phyloP scores from a whole-genome alignment of 2,888 invertebrate genomes.

The Lithophane socia region DNA sequence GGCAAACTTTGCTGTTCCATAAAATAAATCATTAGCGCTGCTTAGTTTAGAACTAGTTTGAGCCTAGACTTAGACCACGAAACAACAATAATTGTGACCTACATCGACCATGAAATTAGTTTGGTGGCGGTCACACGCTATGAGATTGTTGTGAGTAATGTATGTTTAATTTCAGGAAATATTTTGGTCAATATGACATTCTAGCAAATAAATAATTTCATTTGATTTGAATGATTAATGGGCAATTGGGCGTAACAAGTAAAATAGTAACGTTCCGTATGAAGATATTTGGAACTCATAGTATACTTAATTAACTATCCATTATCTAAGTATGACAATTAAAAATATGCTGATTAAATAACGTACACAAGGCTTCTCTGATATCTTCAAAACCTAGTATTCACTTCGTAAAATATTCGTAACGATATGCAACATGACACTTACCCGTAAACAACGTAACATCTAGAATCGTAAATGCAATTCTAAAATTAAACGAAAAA shows the following conservation, averaged over 20 bases:
- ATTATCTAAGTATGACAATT: not conserved
- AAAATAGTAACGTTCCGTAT: not conserved
- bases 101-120: conserved; percentile 61
- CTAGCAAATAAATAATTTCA: no score
- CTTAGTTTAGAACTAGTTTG: conserved; percentile 51
- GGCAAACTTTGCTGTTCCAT: conserved; percentile 47
- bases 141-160: conserved; percentile 16
- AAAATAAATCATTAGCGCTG: conserved; percentile 54
- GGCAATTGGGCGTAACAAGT: no score
- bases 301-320: not conserved
- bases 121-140: conserved; percentile 32
- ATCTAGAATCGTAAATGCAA: conserved; percentile 8
- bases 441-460: not conserved
- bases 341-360: not conserved
- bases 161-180: conserved; percentile 2
- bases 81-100: conserved; percentile 59
- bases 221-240: no score
- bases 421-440: not conserved
- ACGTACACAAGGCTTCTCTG: not conserved
- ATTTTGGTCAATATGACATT: conserved; percentile 7
- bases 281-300: not conserved
- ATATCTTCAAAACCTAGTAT: not conserved
- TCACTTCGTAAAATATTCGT: not conserved
- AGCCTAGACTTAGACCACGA: conserved; percentile 44
- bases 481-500: conserved; percentile 30